These are phyloP conservation scores for Bradynema listronoti DNA, from an alignment of 1,140 invertebrate species.

Conservation along the genomic window DNA sequence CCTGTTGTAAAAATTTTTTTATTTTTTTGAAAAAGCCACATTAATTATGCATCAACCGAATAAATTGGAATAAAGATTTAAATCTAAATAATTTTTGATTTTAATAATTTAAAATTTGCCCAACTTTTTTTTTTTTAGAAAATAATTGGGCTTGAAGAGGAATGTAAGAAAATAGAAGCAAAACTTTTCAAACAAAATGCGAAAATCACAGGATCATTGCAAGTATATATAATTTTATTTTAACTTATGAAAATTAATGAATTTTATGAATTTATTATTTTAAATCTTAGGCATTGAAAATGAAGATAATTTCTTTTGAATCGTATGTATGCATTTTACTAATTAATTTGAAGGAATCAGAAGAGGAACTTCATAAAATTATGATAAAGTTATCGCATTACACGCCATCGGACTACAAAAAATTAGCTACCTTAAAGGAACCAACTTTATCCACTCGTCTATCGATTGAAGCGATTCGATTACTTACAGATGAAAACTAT, in stretches of 20 bases:
- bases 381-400: constrained; percentile 10
- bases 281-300: not conserved
- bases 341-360: constrained; percentile 4
- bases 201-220: constrained; percentile 21
- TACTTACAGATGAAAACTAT: constrained; percentile 18
- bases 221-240: not conserved
- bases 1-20: too few relatives aligned
- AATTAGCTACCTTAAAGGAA: constrained; percentile 19
- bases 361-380: constrained; percentile 25
- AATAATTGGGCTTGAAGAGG: constrained; percentile 18
- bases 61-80: too few relatives aligned
- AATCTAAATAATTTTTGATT: constrained; percentile 9
- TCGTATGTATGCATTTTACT: not conserved
- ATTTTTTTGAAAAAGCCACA: too few relatives aligned
- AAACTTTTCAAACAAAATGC: constrained; percentile 29
- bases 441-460: constrained; percentile 20
- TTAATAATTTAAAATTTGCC: not conserved
- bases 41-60: too few relatives aligned
- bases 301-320: not conserved
- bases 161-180: constrained; percentile 14
- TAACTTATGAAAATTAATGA: not conserved
- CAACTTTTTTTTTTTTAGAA: too few relatives aligned
- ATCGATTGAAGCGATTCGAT: constrained; percentile 23
- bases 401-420: constrained; percentile 20
- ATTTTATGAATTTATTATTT: not conserved